Percentiles rank a stretch among this genome's conserved stretches.
Conservation (phyloP, 92 coral and sea anemone species). For the Heteractis magnifica region DNA sequence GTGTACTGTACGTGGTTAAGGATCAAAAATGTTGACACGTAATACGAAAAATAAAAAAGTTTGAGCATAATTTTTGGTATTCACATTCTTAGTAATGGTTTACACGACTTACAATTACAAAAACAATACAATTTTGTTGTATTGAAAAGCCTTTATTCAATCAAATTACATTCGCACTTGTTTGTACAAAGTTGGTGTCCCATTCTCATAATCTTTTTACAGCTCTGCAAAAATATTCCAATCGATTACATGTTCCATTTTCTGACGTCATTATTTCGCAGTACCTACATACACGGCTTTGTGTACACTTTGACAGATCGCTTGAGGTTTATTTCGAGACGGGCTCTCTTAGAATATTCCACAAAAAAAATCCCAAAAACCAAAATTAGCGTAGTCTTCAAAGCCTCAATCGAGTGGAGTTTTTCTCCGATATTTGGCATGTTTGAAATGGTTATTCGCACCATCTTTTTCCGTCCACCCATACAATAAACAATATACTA, state of each 20-base stretch:
- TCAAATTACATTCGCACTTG: not conserved
- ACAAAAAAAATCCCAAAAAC: not conserved
- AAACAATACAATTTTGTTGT: constrained; percentile 6
- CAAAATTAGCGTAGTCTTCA: not conserved
- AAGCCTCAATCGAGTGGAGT: not conserved
- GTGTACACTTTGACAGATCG: constrained; percentile 19
- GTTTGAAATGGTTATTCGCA: constrained; percentile 32
- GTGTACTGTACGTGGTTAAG: not conserved
- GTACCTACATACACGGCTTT: constrained; percentile 3
- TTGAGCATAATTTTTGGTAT: not conserved
- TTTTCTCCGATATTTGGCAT: constrained; percentile 14
- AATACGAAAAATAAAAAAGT: not conserved
- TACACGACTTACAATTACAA: not conserved
- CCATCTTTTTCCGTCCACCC: constrained; percentile 33
- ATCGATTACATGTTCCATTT: constrained; percentile 10
- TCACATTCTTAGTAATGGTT: not conserved
- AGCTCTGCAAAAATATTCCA: constrained; percentile 14
- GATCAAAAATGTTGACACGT: not conserved
- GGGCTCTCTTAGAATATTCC: not conserved
- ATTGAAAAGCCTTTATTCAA: constrained; percentile 1
- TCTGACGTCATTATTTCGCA: constrained; percentile 23
- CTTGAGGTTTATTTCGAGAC: constrained; percentile 13
- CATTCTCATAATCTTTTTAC: not conserved
- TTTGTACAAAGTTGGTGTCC: not conserved
- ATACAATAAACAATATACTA: constrained; percentile 36